Evolutionary conservation across 2,113 vertebrate species (phyloP), one percentile per base, ranked within the genome.

Genomic region (Choloepus hoffmanni): DNA sequence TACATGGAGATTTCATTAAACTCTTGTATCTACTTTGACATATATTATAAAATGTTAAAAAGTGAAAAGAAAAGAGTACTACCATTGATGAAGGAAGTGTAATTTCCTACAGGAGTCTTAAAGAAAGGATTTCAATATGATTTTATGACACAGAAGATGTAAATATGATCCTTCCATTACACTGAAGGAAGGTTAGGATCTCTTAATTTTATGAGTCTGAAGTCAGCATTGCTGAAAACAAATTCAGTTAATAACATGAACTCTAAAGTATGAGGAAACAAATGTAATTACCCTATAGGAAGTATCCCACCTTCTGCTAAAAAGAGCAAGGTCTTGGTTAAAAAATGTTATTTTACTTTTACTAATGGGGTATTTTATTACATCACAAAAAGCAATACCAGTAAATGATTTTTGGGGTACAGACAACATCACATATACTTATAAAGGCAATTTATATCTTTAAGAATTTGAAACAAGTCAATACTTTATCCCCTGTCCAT

Each of bases 351-450:
- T 89, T 73, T 53, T 68, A 84, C 33, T 26, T 70, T 0, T 0
- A 81, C 18, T 85, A 0, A 0, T n/a, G 23, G 12, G 45, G 62
- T 26, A 33, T 0, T 8, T 24, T 70, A 40, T 55, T 84, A 40
- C 11, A 92, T 72, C 70, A 33, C 58, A 96, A 11, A 95, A 90
- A 19, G 36, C 4, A 89, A 88, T 60, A 86, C 10, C 24, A 90
- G 67, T n/a, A 84, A 90, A 58, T 87, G 77, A 96, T 16, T 28
- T 40, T 95, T 93, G 10, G 65, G 89, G 55, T 45, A 24, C 70
- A 30, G 15, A n/a, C 2, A 92, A 33, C 10, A 88, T 26, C 24
- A 48, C 50, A n/a, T 10, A 43, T 16, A 74, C 36, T 92, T 76
- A 96, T 72, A 7, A 79, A 28, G 77, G n/a, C 15, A 89, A 36